phyloP scores from a whole-genome alignment of 1,140 invertebrate species.

The Zaprionus gabonicus region DNA sequence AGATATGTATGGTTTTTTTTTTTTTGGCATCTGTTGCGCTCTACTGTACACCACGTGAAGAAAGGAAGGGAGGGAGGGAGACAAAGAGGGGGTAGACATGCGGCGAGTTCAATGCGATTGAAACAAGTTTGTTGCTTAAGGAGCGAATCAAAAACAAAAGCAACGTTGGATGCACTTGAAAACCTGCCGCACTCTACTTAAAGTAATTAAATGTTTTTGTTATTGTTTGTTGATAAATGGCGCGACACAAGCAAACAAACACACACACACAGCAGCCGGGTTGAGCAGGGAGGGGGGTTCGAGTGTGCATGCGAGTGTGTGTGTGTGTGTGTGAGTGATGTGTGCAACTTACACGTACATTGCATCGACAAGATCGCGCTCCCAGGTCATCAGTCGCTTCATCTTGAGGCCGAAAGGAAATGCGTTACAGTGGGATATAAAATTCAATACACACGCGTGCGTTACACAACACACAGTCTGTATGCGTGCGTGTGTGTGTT shows the following conservation, averaged over 20 bases:
- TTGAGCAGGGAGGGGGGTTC: background rate
- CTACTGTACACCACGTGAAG: conserved; percentile 23
- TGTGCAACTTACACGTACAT: conserved; percentile 81
- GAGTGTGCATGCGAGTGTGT: conserved; percentile 20
- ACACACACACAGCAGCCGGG: conserved; percentile 13
- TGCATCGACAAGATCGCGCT: conserved; percentile 82
- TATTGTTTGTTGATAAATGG: conserved; percentile 47
- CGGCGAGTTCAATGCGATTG: conserved; percentile 63
- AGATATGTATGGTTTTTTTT: conserved; percentile 8
- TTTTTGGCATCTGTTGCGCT: conserved; percentile 36
- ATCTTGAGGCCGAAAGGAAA: conserved; percentile 64
- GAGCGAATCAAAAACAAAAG: conserved; percentile 31
- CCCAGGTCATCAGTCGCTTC: conserved; percentile 83
- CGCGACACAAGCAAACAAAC: conserved; percentile 41
- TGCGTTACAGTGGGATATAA: conserved; percentile 31
- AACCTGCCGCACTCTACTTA: conserved; percentile 57
- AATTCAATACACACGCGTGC: conserved; percentile 55
- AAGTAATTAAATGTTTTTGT: conserved; percentile 28
- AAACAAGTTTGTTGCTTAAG: conserved; percentile 62
- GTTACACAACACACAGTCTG: conserved; percentile 54
- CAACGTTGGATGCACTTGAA: conserved; percentile 61
- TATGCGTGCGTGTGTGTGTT: conserved; percentile 9
- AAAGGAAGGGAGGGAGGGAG: background rate
- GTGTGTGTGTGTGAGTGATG: conserved; percentile 33
- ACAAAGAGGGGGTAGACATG: background rate